Evolutionary conservation across 2,888 invertebrate species (phyloP).

Genomic region (Drosophila buzzatii): DNA sequence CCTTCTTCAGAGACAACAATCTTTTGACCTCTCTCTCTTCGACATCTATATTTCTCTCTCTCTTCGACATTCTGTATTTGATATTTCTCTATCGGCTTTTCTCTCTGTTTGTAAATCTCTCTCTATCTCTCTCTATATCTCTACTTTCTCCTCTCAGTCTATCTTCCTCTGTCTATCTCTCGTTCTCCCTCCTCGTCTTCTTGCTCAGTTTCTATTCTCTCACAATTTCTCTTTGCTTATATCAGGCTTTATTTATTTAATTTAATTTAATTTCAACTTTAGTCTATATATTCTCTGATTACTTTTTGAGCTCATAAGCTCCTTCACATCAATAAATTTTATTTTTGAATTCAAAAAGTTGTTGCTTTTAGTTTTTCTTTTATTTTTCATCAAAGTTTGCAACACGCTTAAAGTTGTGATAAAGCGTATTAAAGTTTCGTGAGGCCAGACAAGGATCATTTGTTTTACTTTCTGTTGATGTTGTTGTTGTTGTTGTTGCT

Average conservation of each 20-base stretch:
- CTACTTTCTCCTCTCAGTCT: not conserved
- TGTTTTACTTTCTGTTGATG: conserved; percentile 30
- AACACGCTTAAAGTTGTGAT: conserved; percentile 3
- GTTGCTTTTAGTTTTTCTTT: not conserved
- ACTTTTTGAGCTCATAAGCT: not conserved
- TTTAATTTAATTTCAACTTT: no score
- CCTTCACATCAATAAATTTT: not conserved
- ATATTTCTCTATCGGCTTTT: no score
- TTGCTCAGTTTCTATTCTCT: no score
- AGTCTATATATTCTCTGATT: not conserved
- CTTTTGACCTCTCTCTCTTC: no score
- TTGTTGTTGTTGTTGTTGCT: conserved; percentile 24
- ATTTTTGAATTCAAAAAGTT: not conserved
- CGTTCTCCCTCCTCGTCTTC: not conserved
- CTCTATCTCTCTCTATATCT: not conserved
- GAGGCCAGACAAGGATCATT: conserved; percentile 1
- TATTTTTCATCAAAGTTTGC: conserved; percentile 1
- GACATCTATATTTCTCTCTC: no score
- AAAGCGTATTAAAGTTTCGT: conserved; percentile 37
- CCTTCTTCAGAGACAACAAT: no score
- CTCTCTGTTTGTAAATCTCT: not conserved
- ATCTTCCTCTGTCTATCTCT: not conserved
- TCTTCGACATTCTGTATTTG: no score
- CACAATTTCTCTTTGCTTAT: no score
- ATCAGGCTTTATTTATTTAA: no score